phyloP scores from a whole-genome alignment of 37 sponge, comb jelly and placozoan species.

The Lycopodina hypogea region DNA sequence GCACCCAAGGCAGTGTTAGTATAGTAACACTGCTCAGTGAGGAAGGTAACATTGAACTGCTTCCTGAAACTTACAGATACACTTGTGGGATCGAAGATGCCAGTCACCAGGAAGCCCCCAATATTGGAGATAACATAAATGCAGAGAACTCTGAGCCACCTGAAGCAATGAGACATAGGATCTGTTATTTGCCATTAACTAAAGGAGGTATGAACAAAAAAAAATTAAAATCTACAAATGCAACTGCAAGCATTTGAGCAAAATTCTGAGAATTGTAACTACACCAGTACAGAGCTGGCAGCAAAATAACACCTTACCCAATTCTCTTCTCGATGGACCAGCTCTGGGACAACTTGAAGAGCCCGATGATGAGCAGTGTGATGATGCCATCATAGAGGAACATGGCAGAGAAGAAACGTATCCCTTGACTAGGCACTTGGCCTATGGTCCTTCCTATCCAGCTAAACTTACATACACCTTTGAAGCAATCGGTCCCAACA shows the following conservation, averaged over 20 bases:
- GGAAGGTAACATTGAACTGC: too few species aligned
- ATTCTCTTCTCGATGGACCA: constrained; percentile 76
- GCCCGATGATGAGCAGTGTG: constrained; percentile 54
- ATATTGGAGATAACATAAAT: constrained; percentile 84
- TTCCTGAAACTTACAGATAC: constrained; percentile 35
- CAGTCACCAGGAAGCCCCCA: constrained; percentile 82
- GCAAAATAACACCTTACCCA: too few species aligned
- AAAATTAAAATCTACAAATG: not conserved
- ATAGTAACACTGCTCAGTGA: too few species aligned
- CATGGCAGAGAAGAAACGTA: constrained; percentile 77
- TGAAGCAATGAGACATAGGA: constrained; percentile 7
- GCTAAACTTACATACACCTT: constrained; percentile 29
- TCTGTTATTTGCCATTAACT: too few species aligned
- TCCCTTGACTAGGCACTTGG: constrained; percentile 58
- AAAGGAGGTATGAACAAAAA: not conserved
- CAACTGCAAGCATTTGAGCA: too few species aligned
- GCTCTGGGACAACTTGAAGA: constrained; percentile 67
- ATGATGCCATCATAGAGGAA: constrained; percentile 82
- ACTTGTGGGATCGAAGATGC: constrained; percentile 60
- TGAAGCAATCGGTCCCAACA: constrained; percentile 53
- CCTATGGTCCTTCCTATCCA: constrained; percentile 15
- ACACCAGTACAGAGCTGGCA: too few species aligned
- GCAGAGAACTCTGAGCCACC: constrained; percentile 75
- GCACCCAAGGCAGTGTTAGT: too few species aligned
- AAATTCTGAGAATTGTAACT: too few species aligned